Evolutionary conservation across 2,113 vertebrate species (phyloP).

Genomic region (Pipa parva): DNA sequence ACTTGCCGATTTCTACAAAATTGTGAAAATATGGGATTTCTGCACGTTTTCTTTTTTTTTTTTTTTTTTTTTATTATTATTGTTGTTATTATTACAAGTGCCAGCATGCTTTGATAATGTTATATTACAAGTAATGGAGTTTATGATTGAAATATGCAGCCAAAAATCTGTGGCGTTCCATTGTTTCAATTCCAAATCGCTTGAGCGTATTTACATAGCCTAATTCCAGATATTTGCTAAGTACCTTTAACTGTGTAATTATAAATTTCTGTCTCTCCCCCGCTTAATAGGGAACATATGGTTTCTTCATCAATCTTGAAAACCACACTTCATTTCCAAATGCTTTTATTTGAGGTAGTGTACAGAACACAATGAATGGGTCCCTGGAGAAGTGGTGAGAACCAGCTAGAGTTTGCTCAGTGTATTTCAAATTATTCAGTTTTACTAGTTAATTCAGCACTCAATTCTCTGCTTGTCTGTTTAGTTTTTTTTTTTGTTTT

Average conservation of each 20-base stretch:
- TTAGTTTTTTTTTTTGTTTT: conserved; percentile 3
- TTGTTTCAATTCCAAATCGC: conserved; percentile 34
- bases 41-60: not conserved
- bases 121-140: not conserved
- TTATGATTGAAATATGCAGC: not conserved
- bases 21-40: conserved; percentile 1
- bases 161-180: not conserved
- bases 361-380: conserved; percentile 25
- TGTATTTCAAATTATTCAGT: conserved; percentile 30
- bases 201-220: conserved; percentile 27
- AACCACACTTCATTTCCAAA: conserved; percentile 36
- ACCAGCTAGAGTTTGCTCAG: conserved; percentile 17
- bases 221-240: conserved; percentile 39
- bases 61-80: conserved; percentile 21
- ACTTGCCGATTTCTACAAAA: conserved; percentile 8
- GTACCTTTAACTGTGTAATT: conserved; percentile 36
- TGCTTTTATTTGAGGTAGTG: conserved; percentile 37
- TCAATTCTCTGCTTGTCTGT: conserved; percentile 29
- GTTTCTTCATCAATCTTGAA: conserved; percentile 42
- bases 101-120: conserved; percentile 10
- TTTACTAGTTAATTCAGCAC: conserved; percentile 26
- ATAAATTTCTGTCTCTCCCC: conserved; percentile 29
- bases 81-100: conserved; percentile 16
- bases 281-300: conserved; percentile 38
- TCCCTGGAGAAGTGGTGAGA: conserved; percentile 24